These are phyloP conservation scores for Lasiurus cinereus DNA, from an alignment of 2,113 vertebrate species.

Conservation along the genomic window DNA sequence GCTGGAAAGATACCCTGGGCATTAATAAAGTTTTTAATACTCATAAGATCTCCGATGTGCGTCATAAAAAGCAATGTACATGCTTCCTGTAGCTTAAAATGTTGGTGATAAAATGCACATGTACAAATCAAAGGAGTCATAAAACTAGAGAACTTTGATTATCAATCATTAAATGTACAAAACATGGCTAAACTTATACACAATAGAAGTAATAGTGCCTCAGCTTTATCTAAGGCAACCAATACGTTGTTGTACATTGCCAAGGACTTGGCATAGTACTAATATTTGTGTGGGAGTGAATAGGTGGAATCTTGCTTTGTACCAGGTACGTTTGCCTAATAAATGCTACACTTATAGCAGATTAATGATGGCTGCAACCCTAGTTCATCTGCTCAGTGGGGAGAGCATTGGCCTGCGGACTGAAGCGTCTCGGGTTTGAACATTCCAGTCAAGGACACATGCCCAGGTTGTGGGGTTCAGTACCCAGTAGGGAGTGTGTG, in stretches of 20 bases:
- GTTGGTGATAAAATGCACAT: conserved; percentile 70
- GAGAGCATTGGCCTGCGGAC: neutral
- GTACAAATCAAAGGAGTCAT: conserved; percentile 67
- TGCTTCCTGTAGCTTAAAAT: conserved; percentile 71
- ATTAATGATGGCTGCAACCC: neutral
- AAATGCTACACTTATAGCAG: neutral
- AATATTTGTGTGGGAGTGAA: neutral
- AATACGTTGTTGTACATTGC: neutral
- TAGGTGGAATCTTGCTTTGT: neutral
- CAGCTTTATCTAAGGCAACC: neutral
- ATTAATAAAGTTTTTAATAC: conserved; percentile 81
- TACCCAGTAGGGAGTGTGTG: neutral
- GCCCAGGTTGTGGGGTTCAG: neutral
- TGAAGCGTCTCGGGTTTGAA: neutral
- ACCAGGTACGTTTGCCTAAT: neutral
- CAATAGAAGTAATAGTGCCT: neutral
- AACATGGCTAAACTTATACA: conserved; percentile 65
- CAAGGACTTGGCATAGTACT: neutral
- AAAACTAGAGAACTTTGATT: conserved; percentile 75
- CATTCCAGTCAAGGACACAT: neutral
- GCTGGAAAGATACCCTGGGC: conserved; percentile 78
- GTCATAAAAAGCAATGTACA: conserved; percentile 77
- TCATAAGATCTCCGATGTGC: conserved; percentile 77
- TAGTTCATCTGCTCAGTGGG: neutral
- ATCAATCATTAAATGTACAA: conserved; percentile 66